Evolutionary conservation across 2,888 invertebrate species (phyloP).

Genomic region (Acleris sparsana): DNA sequence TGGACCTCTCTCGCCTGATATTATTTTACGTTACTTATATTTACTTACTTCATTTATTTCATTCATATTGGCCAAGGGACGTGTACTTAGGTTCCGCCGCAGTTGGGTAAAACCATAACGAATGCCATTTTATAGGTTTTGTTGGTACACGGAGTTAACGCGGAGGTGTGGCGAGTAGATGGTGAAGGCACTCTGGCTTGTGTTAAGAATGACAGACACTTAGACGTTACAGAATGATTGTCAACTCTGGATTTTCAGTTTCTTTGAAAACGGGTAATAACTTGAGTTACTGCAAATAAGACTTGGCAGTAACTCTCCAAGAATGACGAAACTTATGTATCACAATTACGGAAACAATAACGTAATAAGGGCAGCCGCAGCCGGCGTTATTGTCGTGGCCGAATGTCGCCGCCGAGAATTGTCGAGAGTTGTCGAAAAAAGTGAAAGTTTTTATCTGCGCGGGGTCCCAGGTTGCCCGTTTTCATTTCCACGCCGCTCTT

Average conservation of each 20-base stretch:
- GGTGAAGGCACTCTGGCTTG: too few species aligned
- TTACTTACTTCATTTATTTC: too few species aligned
- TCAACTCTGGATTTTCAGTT: background rate
- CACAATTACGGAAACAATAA: conserved; percentile 70
- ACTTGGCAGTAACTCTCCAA: conserved; percentile 28
- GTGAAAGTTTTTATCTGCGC: conserved; percentile 80
- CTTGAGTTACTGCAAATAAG: conserved; percentile 31
- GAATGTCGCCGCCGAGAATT: conserved; percentile 71
- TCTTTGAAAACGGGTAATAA: conserved; percentile 8
- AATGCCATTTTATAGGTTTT: too few species aligned
- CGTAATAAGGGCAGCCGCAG: conserved; percentile 68
- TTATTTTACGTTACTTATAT: too few species aligned
- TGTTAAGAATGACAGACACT: background rate
- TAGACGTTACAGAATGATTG: background rate
- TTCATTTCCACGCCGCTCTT: conserved; percentile 74
- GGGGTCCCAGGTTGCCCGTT: conserved; percentile 71
- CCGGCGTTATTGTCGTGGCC: conserved; percentile 66
- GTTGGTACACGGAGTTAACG: too few species aligned
- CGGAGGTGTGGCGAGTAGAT: too few species aligned
- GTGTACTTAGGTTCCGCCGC: too few species aligned
- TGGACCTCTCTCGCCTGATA: too few species aligned
- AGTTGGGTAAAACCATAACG: too few species aligned
- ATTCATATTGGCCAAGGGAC: too few species aligned
- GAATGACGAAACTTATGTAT: conserved; percentile 62
- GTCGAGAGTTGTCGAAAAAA: conserved; percentile 71